Evolutionary conservation across 2,113 vertebrate genomes (phyloP), one percentile per base, ranked within the genome.

Genomic region (Stictonetta naevosa): DNA sequence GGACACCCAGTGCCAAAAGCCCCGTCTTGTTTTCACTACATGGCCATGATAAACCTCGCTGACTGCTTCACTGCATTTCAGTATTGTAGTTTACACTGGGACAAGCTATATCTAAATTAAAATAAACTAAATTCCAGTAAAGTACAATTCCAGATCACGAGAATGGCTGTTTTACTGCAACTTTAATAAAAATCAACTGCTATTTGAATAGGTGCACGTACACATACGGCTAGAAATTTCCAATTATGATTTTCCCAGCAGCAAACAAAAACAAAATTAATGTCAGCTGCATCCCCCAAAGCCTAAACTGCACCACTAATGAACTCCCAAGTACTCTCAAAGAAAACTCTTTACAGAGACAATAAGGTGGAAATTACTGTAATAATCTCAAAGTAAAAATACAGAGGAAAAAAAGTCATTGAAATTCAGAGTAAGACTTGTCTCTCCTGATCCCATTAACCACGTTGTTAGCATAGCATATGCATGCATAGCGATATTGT

Each of bases 231-330:
- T 97, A 96, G 92, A 97, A 96, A 97, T 97, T 98, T 98, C 88
- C 95, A 98, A 96, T 98, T 97, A 97, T 90, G 71, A 96, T 97
- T 97, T 95, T 98, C 96, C 97, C 93, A 97, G 90, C 95, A 98
- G 96, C 97, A 97, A 97, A 97, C 95, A 97, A 97, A 97, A 98
- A 74, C 95, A 97, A 97, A 98, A 98, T 97, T 97, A 97, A 97
- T 97, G 93, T 95, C 80, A 95, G 90, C 91, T 94, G 73, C 90
- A 88, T 96, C 90, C 86, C 96, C 96, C 88, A 95, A 98, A 97
- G 95, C 93, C 93, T 97, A 91, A 96, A 91, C 90, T 96, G 50
- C 95, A 91, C 95, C 94, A 86, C 95, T 98, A 98, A 98, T 97
- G 96, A 98, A 97, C 94, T 97, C 73, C 71, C 78, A 96, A 93